Percentiles rank a stretch among this genome's conserved stretches.
phyloP scores from a whole-genome alignment of 2,113 vertebrate genomes.

The Tursiops truncatus region DNA sequence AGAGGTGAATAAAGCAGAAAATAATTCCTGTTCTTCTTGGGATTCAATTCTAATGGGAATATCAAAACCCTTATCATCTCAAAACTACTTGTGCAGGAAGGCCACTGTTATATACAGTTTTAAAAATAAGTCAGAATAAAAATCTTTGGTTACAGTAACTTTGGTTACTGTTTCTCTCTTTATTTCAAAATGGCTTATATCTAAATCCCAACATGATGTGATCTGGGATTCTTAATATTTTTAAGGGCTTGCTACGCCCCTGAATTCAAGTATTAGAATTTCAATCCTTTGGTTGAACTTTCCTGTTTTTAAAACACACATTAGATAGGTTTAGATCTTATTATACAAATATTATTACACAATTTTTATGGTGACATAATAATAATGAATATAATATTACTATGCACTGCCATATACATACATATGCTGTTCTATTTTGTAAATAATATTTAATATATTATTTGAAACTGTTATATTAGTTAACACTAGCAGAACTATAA shows the following conservation, averaged over 20 bases:
- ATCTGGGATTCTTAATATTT: neutral
- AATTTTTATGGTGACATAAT: neutral
- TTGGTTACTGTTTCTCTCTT: neutral
- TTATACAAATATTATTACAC: neutral
- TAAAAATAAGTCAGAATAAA: neutral
- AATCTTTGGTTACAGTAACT: neutral
- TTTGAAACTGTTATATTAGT: neutral
- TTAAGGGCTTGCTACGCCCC: neutral
- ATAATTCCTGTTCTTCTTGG: neutral
- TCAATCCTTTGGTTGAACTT: neutral
- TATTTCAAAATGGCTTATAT: neutral
- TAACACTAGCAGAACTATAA: neutral
- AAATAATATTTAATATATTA: neutral
- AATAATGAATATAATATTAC: neutral
- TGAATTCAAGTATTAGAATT: neutral
- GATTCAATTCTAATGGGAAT: neutral
- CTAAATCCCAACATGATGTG: neutral
- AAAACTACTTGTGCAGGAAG: neutral
- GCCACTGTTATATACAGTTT: neutral
- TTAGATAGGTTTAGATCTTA: neutral
- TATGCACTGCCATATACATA: neutral
- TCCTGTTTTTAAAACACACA: neutral
- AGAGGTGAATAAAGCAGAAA: neutral
- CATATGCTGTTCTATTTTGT: neutral
- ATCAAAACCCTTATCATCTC: neutral